Evolutionary conservation across 2,888 invertebrate genomes (phyloP), one percentile per base, ranked within the genome.

Genomic region (Phortica magna): DNA sequence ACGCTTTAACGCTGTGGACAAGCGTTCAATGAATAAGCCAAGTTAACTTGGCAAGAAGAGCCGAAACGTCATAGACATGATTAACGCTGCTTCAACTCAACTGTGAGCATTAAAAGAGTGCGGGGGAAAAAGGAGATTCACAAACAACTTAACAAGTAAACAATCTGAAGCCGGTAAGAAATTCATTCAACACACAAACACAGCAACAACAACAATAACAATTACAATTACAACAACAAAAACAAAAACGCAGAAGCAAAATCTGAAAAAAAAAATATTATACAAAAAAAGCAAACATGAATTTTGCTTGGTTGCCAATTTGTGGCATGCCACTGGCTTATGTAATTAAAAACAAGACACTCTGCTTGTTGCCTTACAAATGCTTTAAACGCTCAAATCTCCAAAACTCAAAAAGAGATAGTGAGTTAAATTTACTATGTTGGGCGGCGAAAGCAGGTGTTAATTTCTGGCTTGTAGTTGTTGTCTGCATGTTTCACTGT

Each of bases 51-150:
- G 19, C 61, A 61, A 22, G 61, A 9, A 19, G 19, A 48, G 48
- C 10, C 61, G 9, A 17, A 61, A 6, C 61, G 22, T 12, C 22
- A 61, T 9, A 61, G 2, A 17, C 61, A 19, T 61, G 17, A 61
- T 61, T 61, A 61, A 61, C 61, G 61, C 61, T 61, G 17, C 7
- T 22, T 61, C 61, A 61, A 61, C 17, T 61, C 22, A 22, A 61
- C 59, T n/a, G 4, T 61, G 22, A 17, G 31, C 31, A 31, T 22
- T 61, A 61, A 61, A 61, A 6, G 22, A 61, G 10, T 7, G 4
- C 31, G 10, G 19, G 7, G 19, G 0, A 22, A 4, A 9, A 61
- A 22, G 0, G 19, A 9, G 22, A 22, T 5, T 17, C n/a, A 22
- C 61, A 61, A 12, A 9, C 1, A 61, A 61, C 22, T 61, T 61